Percentiles rank a stretch among this genome's conserved stretches.
These are phyloP conservation scores for Australoheros facetus DNA, from an alignment of 2,797 vertebrate species.

Conservation along the genomic window DNA sequence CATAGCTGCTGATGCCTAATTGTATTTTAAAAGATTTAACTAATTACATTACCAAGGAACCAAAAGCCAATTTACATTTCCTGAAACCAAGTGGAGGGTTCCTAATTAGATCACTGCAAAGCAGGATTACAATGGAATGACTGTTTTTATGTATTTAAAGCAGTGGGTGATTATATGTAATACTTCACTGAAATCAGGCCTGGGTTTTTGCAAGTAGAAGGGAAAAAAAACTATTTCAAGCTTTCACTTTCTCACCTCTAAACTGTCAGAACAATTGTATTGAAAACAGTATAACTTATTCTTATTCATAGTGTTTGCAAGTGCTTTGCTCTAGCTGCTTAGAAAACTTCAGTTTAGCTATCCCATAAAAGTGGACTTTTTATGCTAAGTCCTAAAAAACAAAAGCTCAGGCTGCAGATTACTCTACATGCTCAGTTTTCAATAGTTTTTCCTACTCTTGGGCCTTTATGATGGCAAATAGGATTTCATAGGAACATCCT, in stretches of 20 bases:
- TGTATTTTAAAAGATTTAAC: slow-evolving; percentile 51
- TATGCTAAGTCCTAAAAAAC: too few relatives aligned
- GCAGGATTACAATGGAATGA: slow-evolving; percentile 21
- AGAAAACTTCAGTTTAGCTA: neutral
- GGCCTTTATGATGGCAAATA: too few relatives aligned
- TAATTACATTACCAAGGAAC: slow-evolving; percentile 52
- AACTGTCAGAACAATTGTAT: too few relatives aligned
- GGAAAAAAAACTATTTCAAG: neutral
- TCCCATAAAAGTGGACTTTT: too few relatives aligned
- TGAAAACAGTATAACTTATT: too few relatives aligned
- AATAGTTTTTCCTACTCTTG: too few relatives aligned
- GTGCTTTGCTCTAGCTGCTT: too few relatives aligned
- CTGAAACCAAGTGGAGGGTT: slow-evolving; percentile 43
- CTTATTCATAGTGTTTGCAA: too few relatives aligned
- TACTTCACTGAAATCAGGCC: neutral
- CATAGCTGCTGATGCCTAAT: slow-evolving; percentile 33
- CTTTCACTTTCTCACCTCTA: neutral
- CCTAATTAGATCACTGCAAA: slow-evolving; percentile 38
- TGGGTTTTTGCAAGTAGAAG: neutral
- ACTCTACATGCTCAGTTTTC: too few relatives aligned
- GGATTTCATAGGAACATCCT: too few relatives aligned
- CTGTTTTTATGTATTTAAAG: slow-evolving; percentile 11
- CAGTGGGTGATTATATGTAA: neutral
- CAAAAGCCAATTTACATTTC: slow-evolving; percentile 57
- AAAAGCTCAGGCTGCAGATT: too few relatives aligned